Conservation (phyloP, 1,140 invertebrate genomes). For the Onthophagus taurus region DNA sequence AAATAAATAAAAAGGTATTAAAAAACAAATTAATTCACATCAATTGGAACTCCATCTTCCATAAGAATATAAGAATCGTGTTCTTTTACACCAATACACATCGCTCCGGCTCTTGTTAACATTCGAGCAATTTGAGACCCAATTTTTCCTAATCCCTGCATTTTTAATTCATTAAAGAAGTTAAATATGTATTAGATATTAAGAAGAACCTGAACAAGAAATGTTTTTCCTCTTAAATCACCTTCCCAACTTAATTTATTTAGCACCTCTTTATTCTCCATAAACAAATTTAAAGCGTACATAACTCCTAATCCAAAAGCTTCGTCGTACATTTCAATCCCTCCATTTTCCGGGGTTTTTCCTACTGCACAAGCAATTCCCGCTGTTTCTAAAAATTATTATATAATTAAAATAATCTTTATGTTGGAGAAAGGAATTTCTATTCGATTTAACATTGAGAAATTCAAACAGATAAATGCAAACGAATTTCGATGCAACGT, state of each 20-base stretch:
- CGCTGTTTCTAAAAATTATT: conserved; percentile 12
- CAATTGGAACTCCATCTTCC: conserved; percentile 68
- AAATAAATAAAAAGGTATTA: background rate
- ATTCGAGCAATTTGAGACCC: conserved; percentile 71
- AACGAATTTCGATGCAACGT: too few species aligned
- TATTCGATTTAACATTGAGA: too few species aligned
- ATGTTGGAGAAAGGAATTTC: background rate
- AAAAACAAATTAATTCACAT: conserved; percentile 39
- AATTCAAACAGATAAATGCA: too few species aligned
- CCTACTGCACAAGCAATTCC: conserved; percentile 68
- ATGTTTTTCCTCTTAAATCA: conserved; percentile 51
- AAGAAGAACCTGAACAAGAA: conserved; percentile 25
- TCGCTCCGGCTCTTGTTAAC: conserved; percentile 66
- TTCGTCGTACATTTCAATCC: conserved; percentile 70
- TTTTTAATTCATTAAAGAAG: conserved; percentile 42
- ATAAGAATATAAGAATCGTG: conserved; percentile 61
- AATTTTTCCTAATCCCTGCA: conserved; percentile 86
- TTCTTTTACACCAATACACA: conserved; percentile 74
- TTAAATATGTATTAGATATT: background rate
- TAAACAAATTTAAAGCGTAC: conserved; percentile 69
- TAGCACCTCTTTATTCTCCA: conserved; percentile 71
- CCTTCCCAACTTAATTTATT: conserved; percentile 56
- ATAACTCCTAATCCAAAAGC: conserved; percentile 78
- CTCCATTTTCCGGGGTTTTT: conserved; percentile 65
- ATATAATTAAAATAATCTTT: background rate